A percentile compares a stretch with the other conserved stretches of the same genome.
Evolutionary conservation across 1,140 invertebrate genomes (phyloP).

Genomic region (Maniola jurtina): DNA sequence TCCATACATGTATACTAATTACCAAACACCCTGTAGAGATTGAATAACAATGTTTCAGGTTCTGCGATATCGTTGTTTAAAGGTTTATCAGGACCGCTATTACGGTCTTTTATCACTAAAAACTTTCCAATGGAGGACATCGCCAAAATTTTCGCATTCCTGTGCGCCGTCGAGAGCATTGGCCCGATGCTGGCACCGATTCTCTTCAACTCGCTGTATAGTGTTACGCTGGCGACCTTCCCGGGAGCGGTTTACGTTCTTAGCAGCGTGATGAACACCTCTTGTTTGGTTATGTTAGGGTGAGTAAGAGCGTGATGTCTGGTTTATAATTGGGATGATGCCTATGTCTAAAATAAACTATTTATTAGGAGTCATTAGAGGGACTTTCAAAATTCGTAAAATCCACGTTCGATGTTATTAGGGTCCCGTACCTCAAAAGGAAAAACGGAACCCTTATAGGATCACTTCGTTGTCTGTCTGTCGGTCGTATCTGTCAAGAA

Average conservation of each 20-base stretch:
- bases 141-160: slow-evolving; percentile 83
- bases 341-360: too few species aligned
- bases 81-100: slow-evolving; percentile 80
- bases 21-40: neutral
- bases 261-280: slow-evolving; percentile 60
- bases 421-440: too few species aligned
- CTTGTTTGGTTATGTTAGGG: slow-evolving; percentile 70
- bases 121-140: slow-evolving; percentile 81
- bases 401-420: too few species aligned
- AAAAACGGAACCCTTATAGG: too few species aligned
- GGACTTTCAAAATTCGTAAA: too few species aligned
- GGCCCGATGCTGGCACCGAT: slow-evolving; percentile 80
- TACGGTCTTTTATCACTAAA: slow-evolving; percentile 83
- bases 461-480: too few species aligned
- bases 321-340: neutral
- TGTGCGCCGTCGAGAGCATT: slow-evolving; percentile 81
- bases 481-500: too few species aligned
- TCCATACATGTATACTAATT: too few species aligned
- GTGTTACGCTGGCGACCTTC: slow-evolving; percentile 71
- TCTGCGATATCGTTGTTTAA: slow-evolving; percentile 71
- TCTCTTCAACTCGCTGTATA: slow-evolving; percentile 82
- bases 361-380: too few species aligned
- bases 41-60: slow-evolving; percentile 15
- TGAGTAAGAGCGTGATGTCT: slow-evolving; percentile 55
- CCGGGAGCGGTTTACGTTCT: slow-evolving; percentile 80